Evolutionary conservation across 2,888 invertebrate species (phyloP), one percentile per base, ranked within the genome.

Genomic region (Ditula angustiorana): DNA sequence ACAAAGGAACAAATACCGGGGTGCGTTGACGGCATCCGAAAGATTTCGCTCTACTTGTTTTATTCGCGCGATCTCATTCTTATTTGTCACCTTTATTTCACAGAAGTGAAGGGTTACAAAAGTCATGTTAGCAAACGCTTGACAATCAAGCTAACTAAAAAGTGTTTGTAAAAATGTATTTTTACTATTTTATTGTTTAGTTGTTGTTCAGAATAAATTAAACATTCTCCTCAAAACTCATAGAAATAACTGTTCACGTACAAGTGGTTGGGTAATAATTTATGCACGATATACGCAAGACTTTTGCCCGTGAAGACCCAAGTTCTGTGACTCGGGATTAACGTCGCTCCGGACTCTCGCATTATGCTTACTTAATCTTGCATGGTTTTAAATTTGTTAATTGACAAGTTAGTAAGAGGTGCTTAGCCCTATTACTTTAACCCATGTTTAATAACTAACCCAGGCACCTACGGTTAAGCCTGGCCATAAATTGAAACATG

Each of bases 1-100:
- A 82, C 86, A 83, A n/a, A 78, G 82, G 78, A 82, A 86, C 84
- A 84, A 86, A 86, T 83, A 83, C 76, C 68, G 70, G 73, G 74
- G 75, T 78, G 77, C 77, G 80, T 73, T 76, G 78, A 71, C 75
- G 73, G 74, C 76, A 71, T 72, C 77, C 71, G 74, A 71, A 71
- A 79, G 76, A 80, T 79, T 82, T 78, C 74, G 72, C 73, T 70
- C 78, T 74, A 78, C 75, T 76, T 77, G 56, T 66, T 67, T 44
- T 62, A 41, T 60, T 65, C 46, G 35, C 44, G 24, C 55, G 44
- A 58, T 64, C 59, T 67, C 55, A 53, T 61, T 65, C 37, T 21
- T 44, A 49, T 58, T 47, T 35, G 58, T 35, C 47, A 58, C 58
- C 13, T 58, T n/a, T n/a, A n/a, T n/a, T n/a, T 47, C 24, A 5